These are phyloP conservation scores for Bagarius yarrelli DNA, from an alignment of 2,113 vertebrate genomes.

Conservation along the genomic window DNA sequence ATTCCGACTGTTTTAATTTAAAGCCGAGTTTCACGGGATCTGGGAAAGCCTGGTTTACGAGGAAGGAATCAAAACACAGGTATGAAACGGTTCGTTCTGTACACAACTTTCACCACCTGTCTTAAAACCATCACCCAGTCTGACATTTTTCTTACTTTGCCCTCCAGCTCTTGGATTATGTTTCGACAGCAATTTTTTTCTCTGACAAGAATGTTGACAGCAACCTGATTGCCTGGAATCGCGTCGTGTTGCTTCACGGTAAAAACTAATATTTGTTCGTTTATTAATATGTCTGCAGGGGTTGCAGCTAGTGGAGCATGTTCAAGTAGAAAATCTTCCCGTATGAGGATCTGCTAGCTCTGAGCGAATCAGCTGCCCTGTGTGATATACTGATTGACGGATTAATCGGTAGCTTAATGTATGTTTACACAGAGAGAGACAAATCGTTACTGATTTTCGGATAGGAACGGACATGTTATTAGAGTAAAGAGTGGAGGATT, in stretches of 20 bases:
- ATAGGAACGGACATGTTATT: neutral
- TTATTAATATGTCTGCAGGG: neutral
- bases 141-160: neutral
- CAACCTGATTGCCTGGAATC: slow-evolving; percentile 94
- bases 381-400: neutral
- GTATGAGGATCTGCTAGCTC: neutral
- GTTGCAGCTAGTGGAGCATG: neutral
- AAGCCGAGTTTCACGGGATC: slow-evolving; percentile 92
- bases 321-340: neutral
- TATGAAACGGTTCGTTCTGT: slow-evolving; percentile 63
- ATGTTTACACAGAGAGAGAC: neutral
- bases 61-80: slow-evolving; percentile 84
- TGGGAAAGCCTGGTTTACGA: slow-evolving; percentile 98
- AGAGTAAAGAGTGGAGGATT: neutral
- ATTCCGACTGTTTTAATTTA: slow-evolving; percentile 31
- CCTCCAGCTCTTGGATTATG: slow-evolving; percentile 87
- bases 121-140: neutral
- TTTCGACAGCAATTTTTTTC: slow-evolving; percentile 88
- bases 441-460: neutral
- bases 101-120: neutral
- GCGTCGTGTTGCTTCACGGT: slow-evolving; percentile 94
- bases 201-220: slow-evolving; percentile 93
- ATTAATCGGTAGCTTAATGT: neutral
- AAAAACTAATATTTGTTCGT: slow-evolving; percentile 43
- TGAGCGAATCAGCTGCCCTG: neutral